Evolutionary conservation across 2,797 vertebrate genomes (phyloP).

Genomic region (Spinibarbus caldwelli): DNA sequence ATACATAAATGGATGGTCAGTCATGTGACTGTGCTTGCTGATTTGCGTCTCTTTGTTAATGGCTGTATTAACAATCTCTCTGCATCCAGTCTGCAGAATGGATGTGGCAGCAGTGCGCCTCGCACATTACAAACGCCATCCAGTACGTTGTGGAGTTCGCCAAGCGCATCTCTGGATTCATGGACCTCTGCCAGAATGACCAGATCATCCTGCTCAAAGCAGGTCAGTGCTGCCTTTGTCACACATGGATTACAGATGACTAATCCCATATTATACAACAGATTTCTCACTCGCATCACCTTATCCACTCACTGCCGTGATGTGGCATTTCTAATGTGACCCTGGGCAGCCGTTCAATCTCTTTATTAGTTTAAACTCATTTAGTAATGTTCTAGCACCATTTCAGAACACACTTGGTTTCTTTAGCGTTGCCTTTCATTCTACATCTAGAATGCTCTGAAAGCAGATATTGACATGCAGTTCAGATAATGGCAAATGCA

Average conservation of each 20-base stretch:
- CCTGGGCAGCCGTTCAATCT: background rate
- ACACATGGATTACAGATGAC: background rate
- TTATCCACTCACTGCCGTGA: background rate
- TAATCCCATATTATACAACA: slow-evolving; percentile 32
- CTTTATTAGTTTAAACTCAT: background rate
- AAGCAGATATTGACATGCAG: background rate
- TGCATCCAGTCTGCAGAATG: slow-evolving; percentile 84
- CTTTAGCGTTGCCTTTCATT: background rate
- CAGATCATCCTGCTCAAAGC: slow-evolving; percentile 95
- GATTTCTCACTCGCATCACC: slow-evolving; percentile 10
- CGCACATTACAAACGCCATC: slow-evolving; percentile 91
- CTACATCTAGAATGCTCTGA: background rate
- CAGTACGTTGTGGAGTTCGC: slow-evolving; percentile 95
- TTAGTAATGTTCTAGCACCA: background rate
- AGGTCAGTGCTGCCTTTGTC: slow-evolving; percentile 76
- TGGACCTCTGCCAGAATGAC: slow-evolving; percentile 95
- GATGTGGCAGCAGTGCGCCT: slow-evolving; percentile 93
- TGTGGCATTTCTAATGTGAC: background rate
- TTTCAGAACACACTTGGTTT: background rate
- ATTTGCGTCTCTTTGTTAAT: background rate
- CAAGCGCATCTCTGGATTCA: slow-evolving; percentile 90
- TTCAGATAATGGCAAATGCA: background rate
- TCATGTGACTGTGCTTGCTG: background rate
- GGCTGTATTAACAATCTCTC: slow-evolving; percentile 3
- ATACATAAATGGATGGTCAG: background rate